phyloP scores from a whole-genome alignment of 2,888 invertebrate genomes.

The Entomobrya multifasciata region DNA sequence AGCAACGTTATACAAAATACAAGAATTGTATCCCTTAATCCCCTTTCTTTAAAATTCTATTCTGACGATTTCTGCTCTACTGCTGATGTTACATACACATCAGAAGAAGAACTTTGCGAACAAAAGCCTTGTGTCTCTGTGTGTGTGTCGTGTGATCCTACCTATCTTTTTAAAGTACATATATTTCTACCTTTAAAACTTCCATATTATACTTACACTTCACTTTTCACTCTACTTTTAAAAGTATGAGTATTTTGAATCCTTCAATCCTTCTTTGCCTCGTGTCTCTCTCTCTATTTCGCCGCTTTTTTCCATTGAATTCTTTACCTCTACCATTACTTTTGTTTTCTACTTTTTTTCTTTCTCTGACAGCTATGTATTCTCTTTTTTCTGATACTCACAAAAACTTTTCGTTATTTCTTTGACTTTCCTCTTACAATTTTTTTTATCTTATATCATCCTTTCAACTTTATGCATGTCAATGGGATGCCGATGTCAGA shows the following conservation, averaged over 20 bases:
- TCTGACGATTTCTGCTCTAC: slow-evolving; percentile 33
- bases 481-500: slow-evolving; percentile 56
- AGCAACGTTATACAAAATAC: no score
- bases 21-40: slow-evolving; percentile 56
- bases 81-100: no score
- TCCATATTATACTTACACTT: no score
- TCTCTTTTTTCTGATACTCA: slow-evolving; percentile 13
- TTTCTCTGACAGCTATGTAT: no score
- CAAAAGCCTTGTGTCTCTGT: no score
- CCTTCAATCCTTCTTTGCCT: background rate
- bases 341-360: background rate
- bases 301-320: background rate
- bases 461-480: slow-evolving; percentile 55
- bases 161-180: no score
- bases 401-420: slow-evolving; percentile 27
- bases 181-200: no score
- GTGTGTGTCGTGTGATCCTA: slow-evolving; percentile 37
- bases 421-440: slow-evolving; percentile 36
- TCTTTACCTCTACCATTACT: slow-evolving; percentile 32
- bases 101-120: no score
- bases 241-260: slow-evolving; percentile 10
- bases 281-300: background rate
- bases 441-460: slow-evolving; percentile 53
- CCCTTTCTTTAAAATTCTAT: slow-evolving; percentile 63
- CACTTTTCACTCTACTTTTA: background rate